Conservation (phyloP, 1,140 invertebrate genomes). For the Drosophila erecta region DNA sequence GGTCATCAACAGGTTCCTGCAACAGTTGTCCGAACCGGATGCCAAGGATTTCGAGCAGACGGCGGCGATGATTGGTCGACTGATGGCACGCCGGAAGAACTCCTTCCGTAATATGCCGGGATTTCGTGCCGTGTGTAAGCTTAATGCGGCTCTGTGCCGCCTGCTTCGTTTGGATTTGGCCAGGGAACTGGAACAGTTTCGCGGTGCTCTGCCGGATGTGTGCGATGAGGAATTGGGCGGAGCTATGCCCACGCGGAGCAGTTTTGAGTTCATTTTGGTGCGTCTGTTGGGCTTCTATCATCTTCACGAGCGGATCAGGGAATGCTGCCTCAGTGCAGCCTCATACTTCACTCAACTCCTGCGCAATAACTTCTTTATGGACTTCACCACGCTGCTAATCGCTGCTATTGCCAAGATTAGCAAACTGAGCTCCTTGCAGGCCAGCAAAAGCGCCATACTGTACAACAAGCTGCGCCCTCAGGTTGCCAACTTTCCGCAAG, state of each 20-base stretch:
- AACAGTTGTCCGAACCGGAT: slow-evolving; percentile 32
- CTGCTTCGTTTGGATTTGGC: slow-evolving; percentile 66
- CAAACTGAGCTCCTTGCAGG: slow-evolving; percentile 47
- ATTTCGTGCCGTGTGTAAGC: slow-evolving; percentile 63
- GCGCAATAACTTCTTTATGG: slow-evolving; percentile 72
- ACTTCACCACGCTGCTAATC: slow-evolving; percentile 58
- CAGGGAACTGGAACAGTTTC: slow-evolving; percentile 63
- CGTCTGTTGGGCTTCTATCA: slow-evolving; percentile 56
- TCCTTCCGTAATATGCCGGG: slow-evolving; percentile 72
- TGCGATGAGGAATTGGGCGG: slow-evolving; percentile 39
- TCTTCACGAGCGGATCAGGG: slow-evolving; percentile 62
- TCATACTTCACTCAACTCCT: slow-evolving; percentile 68
- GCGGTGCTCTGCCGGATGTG: slow-evolving; percentile 66
- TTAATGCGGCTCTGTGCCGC: slow-evolving; percentile 71
- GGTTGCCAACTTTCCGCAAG: slow-evolving; percentile 40
- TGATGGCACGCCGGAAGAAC: slow-evolving; percentile 77
- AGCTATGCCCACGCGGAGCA: slow-evolving; percentile 64
- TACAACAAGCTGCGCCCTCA: slow-evolving; percentile 61
- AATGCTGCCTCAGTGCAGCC: slow-evolving; percentile 64
- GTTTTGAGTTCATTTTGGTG: slow-evolving; percentile 68
- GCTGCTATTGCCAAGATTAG: slow-evolving; percentile 74
- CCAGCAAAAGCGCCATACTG: slow-evolving; percentile 49
- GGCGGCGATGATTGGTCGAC: slow-evolving; percentile 67
- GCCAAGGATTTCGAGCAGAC: slow-evolving; percentile 59
- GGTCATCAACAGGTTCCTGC: slow-evolving; percentile 60